Conservation (phyloP, 2,113 vertebrate genomes). For the Malurus cyaneus region DNA sequence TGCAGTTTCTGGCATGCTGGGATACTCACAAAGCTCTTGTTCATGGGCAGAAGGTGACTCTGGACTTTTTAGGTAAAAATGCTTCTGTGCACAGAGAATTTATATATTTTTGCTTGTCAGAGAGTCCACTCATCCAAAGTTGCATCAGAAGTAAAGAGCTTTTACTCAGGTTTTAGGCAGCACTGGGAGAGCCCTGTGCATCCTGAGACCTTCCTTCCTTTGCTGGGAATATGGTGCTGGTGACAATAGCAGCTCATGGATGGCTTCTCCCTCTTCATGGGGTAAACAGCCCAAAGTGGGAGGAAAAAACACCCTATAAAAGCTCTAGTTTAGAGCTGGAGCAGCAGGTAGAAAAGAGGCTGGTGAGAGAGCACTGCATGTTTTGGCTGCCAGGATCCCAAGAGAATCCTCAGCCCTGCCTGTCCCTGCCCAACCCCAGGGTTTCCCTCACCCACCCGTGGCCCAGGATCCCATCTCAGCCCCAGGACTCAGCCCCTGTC, state of each 20-base stretch:
- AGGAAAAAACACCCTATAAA: neutral
- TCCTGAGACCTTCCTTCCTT: neutral
- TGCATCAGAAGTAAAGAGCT: neutral
- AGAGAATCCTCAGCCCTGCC: neutral
- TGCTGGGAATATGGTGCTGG: neutral
- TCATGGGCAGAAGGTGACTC: neutral
- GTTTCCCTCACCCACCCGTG: neutral
- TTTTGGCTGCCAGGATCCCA: neutral
- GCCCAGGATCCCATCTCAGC: neutral
- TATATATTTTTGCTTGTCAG: neutral
- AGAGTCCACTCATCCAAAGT: neutral
- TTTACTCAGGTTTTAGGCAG: neutral
- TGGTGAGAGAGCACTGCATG: neutral
- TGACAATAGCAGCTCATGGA: neutral
- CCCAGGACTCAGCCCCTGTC: neutral
- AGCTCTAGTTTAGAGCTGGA: neutral
- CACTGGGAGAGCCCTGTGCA: accelerated
- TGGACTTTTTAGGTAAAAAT: neutral
- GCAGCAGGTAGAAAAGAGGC: neutral
- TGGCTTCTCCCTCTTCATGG: neutral
- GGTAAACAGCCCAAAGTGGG: neutral
- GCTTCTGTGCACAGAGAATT: neutral
- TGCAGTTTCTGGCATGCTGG: neutral
- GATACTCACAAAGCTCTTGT: neutral
- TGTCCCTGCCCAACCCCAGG: neutral